Conservation (phyloP, 2,113 vertebrate species). For the Fukomys damarensis region DNA sequence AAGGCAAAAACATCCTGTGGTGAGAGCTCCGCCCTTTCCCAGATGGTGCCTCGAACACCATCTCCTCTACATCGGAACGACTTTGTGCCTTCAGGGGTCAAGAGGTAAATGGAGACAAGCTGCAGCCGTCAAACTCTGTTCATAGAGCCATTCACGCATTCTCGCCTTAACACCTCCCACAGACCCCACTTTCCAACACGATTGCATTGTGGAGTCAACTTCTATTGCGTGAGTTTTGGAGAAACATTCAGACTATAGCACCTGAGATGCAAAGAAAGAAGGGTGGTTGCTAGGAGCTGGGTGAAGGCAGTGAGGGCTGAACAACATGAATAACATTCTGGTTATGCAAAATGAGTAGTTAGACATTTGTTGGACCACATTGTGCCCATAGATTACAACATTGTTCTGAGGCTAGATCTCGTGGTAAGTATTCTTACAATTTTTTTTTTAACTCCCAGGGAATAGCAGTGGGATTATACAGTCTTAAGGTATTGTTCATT, state of each 20-base stretch:
- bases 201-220: background rate
- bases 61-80: background rate
- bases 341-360: background rate
- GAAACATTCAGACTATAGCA: background rate
- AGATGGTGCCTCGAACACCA: background rate
- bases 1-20: background rate
- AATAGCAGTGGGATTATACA: background rate
- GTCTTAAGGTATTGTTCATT: constrained; percentile 12
- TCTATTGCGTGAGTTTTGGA: background rate
- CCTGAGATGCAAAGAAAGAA: background rate
- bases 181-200: background rate
- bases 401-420: background rate
- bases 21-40: background rate
- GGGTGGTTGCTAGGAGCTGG: fast-evolving
- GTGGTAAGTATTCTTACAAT: background rate
- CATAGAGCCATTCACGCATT: background rate
- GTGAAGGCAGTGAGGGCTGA: background rate
- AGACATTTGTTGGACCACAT: too few relatives aligned
- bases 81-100: background rate
- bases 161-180: background rate
- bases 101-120: background rate
- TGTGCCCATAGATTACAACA: background rate
- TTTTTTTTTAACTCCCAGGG: background rate
- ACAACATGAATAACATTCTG: background rate
- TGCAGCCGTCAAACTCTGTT: background rate